Conservation (phyloP, 2,797 vertebrate species). For the Enteromius viviparus region DNA sequence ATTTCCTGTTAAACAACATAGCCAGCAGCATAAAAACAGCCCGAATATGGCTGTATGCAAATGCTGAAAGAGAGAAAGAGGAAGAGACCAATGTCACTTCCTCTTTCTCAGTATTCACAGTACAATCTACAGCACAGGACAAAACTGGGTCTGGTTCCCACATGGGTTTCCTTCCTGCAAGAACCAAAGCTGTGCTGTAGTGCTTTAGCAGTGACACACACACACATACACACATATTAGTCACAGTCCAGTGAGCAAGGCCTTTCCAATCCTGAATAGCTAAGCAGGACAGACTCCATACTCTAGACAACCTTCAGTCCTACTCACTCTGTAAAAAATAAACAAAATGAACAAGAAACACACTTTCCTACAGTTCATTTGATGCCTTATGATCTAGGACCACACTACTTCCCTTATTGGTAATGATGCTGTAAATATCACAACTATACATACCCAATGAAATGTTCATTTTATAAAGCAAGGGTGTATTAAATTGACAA, state of each 20-base stretch:
- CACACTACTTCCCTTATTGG: neutral
- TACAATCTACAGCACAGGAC: constrained; percentile 24
- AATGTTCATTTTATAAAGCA: neutral
- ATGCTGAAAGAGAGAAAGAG: constrained; percentile 22
- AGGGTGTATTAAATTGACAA: neutral
- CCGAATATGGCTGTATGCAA: constrained; percentile 16
- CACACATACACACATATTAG: constrained; percentile 40
- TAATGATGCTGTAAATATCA: neutral
- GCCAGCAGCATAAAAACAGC: neutral
- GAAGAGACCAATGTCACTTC: constrained; percentile 56
- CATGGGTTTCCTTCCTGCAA: constrained; percentile 66
- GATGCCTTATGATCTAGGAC: neutral
- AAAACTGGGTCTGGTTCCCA: constrained; percentile 58
- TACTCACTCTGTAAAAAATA: neutral
- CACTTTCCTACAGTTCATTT: neutral
- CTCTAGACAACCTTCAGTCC: constrained; percentile 13
- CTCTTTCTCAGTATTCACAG: constrained; percentile 62
- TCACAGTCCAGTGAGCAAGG: constrained; percentile 36
- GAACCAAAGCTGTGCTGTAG: constrained; percentile 28
- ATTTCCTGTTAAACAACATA: constrained; percentile 35
- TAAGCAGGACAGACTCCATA: constrained; percentile 23
- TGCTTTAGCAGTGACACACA: constrained; percentile 42
- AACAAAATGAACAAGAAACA: constrained; percentile 10
- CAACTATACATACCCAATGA: neutral
- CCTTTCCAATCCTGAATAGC: constrained; percentile 37